Base-by-base conservation (phyloP, 2,797 vertebrate genomes). In the Phrynocephalus forsythii region DNA sequence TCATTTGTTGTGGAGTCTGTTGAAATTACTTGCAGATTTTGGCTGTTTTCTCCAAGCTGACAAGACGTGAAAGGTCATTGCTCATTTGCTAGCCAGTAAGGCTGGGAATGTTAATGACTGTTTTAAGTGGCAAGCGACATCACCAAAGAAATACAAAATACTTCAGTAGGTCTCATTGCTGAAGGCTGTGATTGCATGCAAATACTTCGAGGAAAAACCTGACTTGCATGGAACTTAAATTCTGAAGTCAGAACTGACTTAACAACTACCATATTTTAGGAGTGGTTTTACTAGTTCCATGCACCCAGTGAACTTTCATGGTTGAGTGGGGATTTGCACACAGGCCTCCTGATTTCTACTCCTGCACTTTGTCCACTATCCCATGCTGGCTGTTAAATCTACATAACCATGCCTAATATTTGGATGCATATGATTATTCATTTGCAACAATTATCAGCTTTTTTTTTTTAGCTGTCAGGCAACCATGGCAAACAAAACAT, bases 21-120 rank as follows among this genome's bases (percentile, higher is more conserved):
- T 94, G 93, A 91, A 95, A 95, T 94, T 94, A 87, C 91, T 95
- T 95, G 88, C 89, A 88, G 88, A 88, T 92, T 95, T 93, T 91
- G 91, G 86, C 91, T 94, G 89, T 92, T 95, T 44, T 93, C 87
- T 91, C 95, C 92, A 88, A 87, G 90, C 90, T 88, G 95, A 84
- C 81, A 96, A 92, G 92, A 94, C 83, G 89, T 94, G 91, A 94
- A 79, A 28, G 88, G 86, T 80, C 87, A 88, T 91, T 94, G 88
- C 94, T 94, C 91, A 89, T 84, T 5, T 89, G 86, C 94, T 96
- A 95, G 95, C 93, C 87, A 91, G 85, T 91, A 91, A 91, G 89
- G 24, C 24, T 67, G 83, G 60, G 60, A 44, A 85, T 81, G 38
- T 88, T 88, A 85, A 77, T 76, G 78, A 75, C 48, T 66, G 78